These are phyloP conservation scores for Macroglossus sobrinus DNA, from an alignment of 2,113 vertebrate genomes.

Conservation along the genomic window DNA sequence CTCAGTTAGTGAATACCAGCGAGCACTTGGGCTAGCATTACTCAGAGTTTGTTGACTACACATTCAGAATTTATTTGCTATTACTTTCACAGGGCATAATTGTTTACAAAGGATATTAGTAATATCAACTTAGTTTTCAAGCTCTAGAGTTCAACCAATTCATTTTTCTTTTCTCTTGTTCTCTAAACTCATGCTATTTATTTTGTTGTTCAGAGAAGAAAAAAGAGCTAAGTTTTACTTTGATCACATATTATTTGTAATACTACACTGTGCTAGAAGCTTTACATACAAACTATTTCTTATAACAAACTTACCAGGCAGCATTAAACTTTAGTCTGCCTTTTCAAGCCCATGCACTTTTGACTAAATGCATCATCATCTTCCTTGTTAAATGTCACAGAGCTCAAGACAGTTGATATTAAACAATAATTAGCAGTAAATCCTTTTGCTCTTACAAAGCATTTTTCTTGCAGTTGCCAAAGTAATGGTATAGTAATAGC, in stretches of 20 bases:
- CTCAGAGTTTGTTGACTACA: neutral
- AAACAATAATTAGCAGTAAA: slow-evolving; percentile 44
- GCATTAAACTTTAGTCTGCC: neutral
- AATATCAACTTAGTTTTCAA: neutral
- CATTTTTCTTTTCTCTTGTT: neutral
- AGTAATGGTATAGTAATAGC: neutral
- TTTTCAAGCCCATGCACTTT: neutral
- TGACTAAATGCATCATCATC: neutral
- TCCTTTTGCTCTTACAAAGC: slow-evolving; percentile 36
- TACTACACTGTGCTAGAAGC: neutral
- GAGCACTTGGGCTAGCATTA: neutral
- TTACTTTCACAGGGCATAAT: neutral
- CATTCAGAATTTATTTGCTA: neutral
- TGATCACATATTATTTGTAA: neutral
- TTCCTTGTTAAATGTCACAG: slow-evolving; percentile 21
- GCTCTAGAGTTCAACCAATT: neutral
- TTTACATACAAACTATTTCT: slow-evolving; percentile 4
- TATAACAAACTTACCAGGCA: neutral
- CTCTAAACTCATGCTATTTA: slow-evolving; percentile 8
- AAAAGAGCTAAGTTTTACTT: neutral
- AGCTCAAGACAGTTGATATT: slow-evolving; percentile 25
- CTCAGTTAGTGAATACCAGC: neutral
- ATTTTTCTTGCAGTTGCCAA: neutral
- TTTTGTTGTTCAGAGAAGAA: slow-evolving; percentile 15
- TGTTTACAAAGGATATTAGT: neutral